Evolutionary conservation across 2,797 vertebrate genomes (phyloP), one percentile per base, ranked within the genome.

Genomic region (Sebastes matsubarae): DNA sequence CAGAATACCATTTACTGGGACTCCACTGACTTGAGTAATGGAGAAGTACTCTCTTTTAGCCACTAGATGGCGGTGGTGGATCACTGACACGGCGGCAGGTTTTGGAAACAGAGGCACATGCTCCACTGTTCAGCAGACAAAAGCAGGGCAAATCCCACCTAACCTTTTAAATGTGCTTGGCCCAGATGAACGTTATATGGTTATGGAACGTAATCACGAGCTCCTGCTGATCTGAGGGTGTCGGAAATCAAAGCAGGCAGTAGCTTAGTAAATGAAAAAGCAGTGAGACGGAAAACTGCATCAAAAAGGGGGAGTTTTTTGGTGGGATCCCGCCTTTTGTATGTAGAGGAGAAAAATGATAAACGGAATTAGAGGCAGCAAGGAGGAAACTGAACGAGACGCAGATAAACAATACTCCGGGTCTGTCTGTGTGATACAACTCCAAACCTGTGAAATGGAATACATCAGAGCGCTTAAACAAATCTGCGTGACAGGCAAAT

Each of bases 61-160:
- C 94, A 91, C 91, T 84, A 93, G 94, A 89, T 92, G 93, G 10
- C 60, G 89, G 42, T 92, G 30, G 87, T 55, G 85, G 75, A 80
- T 84, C 85, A 64, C 66, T 6, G 57, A 68, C 46, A 8, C n/a
- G n/a, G n/a, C n/a, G n/a, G n/a, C n/a, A n/a, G n/a, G n/a, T n/a
- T 52, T 13, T 50, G 64, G 50, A 65, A n/a, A 25, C 8, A 12
- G 69, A 29, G 54, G 61, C 36, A 36, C 71, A 83, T 59, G 82
- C 79, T 72, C 55, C 55, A 74, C 46, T 83, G 87, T 88, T 90
- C 71, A 67, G 80, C 80, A 88, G 79, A 89, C 84, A 90, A 87
- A 92, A 82, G 71, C 87, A 81, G 87, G 85, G 81, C 72, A 90
- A 87, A 91, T 85, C 87, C 90, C 72, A 83, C 66, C 81, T 88